Evolutionary conservation across 2,797 vertebrate genomes (phyloP).

Genomic region (Phoebastria nigripes): DNA sequence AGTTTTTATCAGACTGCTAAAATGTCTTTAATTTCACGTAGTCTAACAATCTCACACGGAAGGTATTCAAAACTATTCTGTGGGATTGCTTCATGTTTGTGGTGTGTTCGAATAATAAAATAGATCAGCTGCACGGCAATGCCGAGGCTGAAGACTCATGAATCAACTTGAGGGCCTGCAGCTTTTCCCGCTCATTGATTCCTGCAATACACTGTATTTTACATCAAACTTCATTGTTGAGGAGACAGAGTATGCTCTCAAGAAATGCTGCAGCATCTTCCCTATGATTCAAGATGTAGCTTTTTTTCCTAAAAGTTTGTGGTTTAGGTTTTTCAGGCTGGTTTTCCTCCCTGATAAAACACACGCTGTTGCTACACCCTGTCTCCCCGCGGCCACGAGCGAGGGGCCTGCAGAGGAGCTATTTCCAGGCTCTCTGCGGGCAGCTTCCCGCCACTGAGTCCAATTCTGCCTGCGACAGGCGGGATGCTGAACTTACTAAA

Average conservation of each 20-base stretch:
- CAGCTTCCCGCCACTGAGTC: not conserved
- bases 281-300: not conserved
- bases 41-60: not conserved
- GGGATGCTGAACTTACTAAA: not conserved
- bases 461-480: not conserved
- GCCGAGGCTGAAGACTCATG: not conserved
- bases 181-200: not conserved
- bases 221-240: not conserved
- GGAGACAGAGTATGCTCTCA: not conserved
- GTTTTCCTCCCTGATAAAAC: not conserved
- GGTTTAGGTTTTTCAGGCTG: not conserved
- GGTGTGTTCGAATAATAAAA: not conserved
- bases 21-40: not conserved
- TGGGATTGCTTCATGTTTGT: not conserved
- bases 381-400: accelerated
- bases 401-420: not conserved
- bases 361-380: not conserved
- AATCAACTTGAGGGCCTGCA: not conserved
- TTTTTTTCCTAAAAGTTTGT: not conserved
- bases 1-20: not conserved
- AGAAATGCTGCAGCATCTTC: not conserved
- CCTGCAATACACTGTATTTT: not conserved
- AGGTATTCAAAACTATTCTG: not conserved
- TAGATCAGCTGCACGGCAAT: not conserved
- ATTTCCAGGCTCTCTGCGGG: not conserved